phyloP scores from a whole-genome alignment of 2,113 vertebrate species.

The Sebastes schlegelii region DNA sequence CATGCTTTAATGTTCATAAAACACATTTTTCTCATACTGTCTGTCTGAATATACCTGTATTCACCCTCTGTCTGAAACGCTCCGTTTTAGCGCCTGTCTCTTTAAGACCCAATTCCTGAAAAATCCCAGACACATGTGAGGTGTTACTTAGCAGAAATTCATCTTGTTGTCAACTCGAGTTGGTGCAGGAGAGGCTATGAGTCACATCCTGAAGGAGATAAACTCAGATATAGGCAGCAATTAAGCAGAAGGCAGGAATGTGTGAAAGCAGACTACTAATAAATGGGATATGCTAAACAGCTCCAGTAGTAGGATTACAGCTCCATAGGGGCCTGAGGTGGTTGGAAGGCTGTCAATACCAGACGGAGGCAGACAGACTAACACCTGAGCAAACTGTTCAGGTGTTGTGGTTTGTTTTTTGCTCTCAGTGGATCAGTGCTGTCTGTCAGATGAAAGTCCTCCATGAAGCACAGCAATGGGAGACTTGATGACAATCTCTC shows the following conservation, averaged over 20 bases:
- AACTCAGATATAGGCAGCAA: conserved; percentile 38
- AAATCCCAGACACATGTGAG: not conserved
- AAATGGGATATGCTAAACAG: conserved; percentile 59
- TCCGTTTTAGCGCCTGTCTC: too few species aligned
- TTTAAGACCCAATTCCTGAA: not conserved
- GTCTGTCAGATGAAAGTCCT: conserved; percentile 58
- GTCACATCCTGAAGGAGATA: conserved; percentile 26
- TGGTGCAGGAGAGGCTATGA: not conserved
- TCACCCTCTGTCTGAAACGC: too few species aligned
- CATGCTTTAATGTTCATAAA: too few species aligned
- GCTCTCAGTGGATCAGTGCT: conserved; percentile 50
- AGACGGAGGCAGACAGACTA: conserved; percentile 58
- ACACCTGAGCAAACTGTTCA: conserved; percentile 61
- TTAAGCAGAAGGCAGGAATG: conserved; percentile 45
- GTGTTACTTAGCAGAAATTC: conserved; percentile 2
- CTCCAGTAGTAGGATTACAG: conserved; percentile 51
- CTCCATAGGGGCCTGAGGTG: conserved; percentile 54
- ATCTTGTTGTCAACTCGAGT: not conserved
- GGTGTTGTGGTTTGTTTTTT: conserved; percentile 53
- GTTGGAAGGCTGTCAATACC: conserved; percentile 61
- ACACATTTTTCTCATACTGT: too few species aligned
- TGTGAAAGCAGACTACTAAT: conserved; percentile 55
- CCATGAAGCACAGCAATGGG: conserved; percentile 43
- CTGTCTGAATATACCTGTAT: too few species aligned
- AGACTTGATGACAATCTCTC: conserved; percentile 58